These are phyloP conservation scores for Hemaris fuciformis DNA, from an alignment of 2,888 invertebrate species.

Conservation along the genomic window DNA sequence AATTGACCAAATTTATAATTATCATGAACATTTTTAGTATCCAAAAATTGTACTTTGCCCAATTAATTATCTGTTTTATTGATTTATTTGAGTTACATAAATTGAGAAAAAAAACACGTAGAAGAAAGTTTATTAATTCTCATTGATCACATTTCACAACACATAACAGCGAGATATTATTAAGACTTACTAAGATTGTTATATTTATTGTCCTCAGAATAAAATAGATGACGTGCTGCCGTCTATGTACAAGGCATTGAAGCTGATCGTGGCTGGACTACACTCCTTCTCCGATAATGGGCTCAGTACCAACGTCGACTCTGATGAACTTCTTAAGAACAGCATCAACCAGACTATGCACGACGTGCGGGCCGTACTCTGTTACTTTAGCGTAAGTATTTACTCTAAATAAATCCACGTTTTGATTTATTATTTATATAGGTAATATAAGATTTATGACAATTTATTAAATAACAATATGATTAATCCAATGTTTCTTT, in stretches of 20 bases:
- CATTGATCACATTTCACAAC: no score
- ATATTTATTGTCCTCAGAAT: conserved; percentile 49
- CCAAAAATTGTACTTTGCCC: no score
- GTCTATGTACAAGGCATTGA: conserved; percentile 84
- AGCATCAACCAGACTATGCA: conserved; percentile 83
- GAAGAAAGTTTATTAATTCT: no score
- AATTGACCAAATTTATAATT: conserved; percentile 52
- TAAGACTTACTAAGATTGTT: no score
- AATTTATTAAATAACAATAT: background rate
- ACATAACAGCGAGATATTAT: no score
- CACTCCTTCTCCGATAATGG: conserved; percentile 85
- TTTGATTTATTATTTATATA: background rate
- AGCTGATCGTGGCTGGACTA: conserved; percentile 86
- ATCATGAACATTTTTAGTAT: conserved; percentile 34
- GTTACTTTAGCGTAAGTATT: conserved; percentile 83
- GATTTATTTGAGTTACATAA: no score
- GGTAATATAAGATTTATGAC: no score
- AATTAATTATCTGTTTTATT: no score
- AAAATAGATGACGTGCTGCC: conserved; percentile 71
- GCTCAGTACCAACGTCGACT: conserved; percentile 53
- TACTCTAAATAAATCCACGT: background rate
- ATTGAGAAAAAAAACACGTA: no score
- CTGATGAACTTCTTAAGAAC: conserved; percentile 52
- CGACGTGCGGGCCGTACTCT: conserved; percentile 83
- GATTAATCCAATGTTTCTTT: conserved; percentile 14